Evolutionary conservation across 35 echinoderm and acorn worm species (phyloP).

Genomic region (Apostichopus parvimensis): DNA sequence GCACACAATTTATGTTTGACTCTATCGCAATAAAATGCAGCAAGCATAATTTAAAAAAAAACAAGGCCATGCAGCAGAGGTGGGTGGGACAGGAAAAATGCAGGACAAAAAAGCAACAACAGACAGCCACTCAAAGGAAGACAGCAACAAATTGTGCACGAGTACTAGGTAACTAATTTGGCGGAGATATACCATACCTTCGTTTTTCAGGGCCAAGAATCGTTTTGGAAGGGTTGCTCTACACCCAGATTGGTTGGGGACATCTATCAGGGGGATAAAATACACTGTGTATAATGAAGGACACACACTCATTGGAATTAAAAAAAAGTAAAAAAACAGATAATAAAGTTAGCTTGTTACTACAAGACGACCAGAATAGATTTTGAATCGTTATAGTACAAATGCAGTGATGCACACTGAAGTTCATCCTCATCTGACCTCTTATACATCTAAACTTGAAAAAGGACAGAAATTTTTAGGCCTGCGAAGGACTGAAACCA

Average conservation of each 20-base stretch:
- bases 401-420: too few species aligned
- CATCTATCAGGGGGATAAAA: slow-evolving; percentile 43
- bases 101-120: neutral
- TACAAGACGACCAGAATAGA: too few species aligned
- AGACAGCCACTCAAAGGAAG: slow-evolving; percentile 1
- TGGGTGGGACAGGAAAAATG: neutral
- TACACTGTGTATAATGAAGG: neutral
- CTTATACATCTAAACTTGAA: too few species aligned
- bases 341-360: too few species aligned
- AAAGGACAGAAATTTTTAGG: too few species aligned
- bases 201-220: slow-evolving; percentile 57
- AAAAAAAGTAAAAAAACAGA: too few species aligned
- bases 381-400: too few species aligned
- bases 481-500: too few species aligned
- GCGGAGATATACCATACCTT: slow-evolving; percentile 27
- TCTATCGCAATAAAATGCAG: too few species aligned
- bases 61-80: neutral
- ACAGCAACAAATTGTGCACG: neutral
- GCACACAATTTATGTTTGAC: too few species aligned
- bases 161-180: too few species aligned
- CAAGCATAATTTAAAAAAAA: neutral
- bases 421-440: too few species aligned
- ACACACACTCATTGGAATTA: neutral
- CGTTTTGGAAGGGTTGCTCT: slow-evolving; percentile 47
- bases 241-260: slow-evolving; percentile 31